A percentile compares a stretch with the other conserved stretches of the same genome.
These are phyloP conservation scores for Rhagium mordax DNA, from an alignment of 2,888 invertebrate genomes.

Conservation along the genomic window DNA sequence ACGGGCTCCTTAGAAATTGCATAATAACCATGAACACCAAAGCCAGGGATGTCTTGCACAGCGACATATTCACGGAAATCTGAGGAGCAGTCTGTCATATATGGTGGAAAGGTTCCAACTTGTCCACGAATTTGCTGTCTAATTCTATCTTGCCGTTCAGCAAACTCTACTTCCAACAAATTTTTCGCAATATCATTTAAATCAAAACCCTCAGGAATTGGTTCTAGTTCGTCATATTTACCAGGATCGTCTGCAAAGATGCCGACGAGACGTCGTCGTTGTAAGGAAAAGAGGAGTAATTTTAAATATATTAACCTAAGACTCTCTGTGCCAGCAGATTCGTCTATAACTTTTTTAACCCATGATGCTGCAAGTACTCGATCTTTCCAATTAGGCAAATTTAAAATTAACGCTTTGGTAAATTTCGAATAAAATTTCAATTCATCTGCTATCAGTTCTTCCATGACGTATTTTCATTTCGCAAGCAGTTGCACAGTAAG, in stretches of 20 bases:
- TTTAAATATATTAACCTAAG: constrained; percentile 68
- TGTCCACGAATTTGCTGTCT: constrained; percentile 56
- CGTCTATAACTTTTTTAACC: constrained; percentile 67
- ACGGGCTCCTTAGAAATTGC: constrained; percentile 70
- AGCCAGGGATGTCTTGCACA: constrained; percentile 70
- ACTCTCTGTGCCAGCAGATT: constrained; percentile 58
- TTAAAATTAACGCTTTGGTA: constrained; percentile 68
- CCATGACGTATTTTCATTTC: constrained; percentile 44
- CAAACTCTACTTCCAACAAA: constrained; percentile 62
- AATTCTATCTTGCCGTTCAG: constrained; percentile 51
- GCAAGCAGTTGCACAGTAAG: constrained; percentile 14
- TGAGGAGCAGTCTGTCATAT: constrained; percentile 65
- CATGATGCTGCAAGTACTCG: constrained; percentile 69
- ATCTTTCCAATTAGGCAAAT: constrained; percentile 67
- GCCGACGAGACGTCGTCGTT: constrained; percentile 66
- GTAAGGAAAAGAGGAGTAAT: constrained; percentile 69
- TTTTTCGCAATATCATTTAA: constrained; percentile 64
- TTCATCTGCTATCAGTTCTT: constrained; percentile 56
- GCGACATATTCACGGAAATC: constrained; percentile 70
- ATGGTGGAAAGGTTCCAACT: constrained; percentile 62
- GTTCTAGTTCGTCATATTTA: constrained; percentile 59
- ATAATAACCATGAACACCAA: constrained; percentile 72
- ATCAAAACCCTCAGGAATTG: constrained; percentile 60
- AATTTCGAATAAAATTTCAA: constrained; percentile 69
- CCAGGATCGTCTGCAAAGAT: constrained; percentile 68